phyloP scores from a whole-genome alignment of 1,140 invertebrate species.

The Drosophila pseudoobscura region DNA sequence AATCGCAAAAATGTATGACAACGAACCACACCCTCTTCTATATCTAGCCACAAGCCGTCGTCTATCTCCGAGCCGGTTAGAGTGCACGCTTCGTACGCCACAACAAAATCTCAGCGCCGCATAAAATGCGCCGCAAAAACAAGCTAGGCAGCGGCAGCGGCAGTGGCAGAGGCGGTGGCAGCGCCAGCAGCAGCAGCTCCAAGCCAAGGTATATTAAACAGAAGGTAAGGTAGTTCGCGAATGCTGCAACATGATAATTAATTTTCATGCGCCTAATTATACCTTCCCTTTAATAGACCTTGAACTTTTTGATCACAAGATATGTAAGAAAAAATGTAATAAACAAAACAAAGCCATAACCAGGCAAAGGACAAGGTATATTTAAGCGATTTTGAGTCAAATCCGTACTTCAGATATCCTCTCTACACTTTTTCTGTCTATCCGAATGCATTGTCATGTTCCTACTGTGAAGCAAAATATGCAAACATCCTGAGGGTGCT shows the following conservation, averaged over 20 bases:
- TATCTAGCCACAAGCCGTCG: background rate
- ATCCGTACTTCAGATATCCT: background rate
- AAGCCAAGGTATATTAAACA: slow-evolving; percentile 3
- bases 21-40: slow-evolving; percentile 47
- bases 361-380: slow-evolving; percentile 24
- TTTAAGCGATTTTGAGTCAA: no score
- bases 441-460: no score
- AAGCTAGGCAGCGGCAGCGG: slow-evolving; percentile 1
- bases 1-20: background rate
- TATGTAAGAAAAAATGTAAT: slow-evolving; percentile 5
- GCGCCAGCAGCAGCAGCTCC: slow-evolving; percentile 8
- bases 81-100: slow-evolving; percentile 14
- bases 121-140: slow-evolving; percentile 60
- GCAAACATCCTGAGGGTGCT: no score
- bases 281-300: no score
- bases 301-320: slow-evolving; percentile 33
- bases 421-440: no score
- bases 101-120: slow-evolving; percentile 20
- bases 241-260: no score
- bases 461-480: no score
- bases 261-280: no score
- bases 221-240: background rate
- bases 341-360: slow-evolving; percentile 36
- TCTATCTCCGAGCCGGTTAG: slow-evolving; percentile 7
- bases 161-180: background rate